Percentiles rank a stretch among this genome's conserved stretches.
Evolutionary conservation across 2,888 invertebrate species (phyloP).

Genomic region (Subacronicta megacephala): DNA sequence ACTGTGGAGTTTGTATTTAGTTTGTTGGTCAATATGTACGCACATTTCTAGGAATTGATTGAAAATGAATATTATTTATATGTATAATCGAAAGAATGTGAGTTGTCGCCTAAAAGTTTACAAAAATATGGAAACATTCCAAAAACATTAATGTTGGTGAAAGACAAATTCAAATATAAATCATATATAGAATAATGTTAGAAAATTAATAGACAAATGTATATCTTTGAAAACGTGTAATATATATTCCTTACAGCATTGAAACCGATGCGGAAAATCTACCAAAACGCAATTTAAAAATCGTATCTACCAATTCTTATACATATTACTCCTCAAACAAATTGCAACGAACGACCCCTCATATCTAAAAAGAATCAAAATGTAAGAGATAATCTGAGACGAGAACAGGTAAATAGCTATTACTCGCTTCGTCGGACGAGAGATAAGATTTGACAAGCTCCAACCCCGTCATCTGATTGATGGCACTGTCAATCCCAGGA

Average conservation of each 20-base stretch:
- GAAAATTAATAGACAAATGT: no score
- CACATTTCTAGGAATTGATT: no score
- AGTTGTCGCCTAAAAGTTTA: no score
- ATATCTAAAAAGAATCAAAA: slow-evolving; percentile 80
- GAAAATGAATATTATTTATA: no score
- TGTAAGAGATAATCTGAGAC: slow-evolving; percentile 79
- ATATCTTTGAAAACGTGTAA: no score
- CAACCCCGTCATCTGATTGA: slow-evolving; percentile 77
- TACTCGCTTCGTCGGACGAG: slow-evolving; percentile 82
- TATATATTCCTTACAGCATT: background rate
- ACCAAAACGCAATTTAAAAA: slow-evolving; percentile 24
- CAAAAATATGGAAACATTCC: no score
- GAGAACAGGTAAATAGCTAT: slow-evolving; percentile 87
- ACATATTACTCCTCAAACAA: slow-evolving; percentile 38
- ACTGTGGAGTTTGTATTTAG: background rate
- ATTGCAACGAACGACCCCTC: slow-evolving; percentile 67
- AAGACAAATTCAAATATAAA: no score
- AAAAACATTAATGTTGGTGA: no score
- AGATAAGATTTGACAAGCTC: slow-evolving; percentile 82
- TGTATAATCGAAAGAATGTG: no score
- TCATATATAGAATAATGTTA: no score
- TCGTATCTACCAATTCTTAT: slow-evolving; percentile 27
- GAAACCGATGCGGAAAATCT: background rate
- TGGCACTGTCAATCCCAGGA: slow-evolving; percentile 74
- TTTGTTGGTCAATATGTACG: no score